Conservation (phyloP, 1,140 invertebrate genomes). For the Halesus radiatus region DNA sequence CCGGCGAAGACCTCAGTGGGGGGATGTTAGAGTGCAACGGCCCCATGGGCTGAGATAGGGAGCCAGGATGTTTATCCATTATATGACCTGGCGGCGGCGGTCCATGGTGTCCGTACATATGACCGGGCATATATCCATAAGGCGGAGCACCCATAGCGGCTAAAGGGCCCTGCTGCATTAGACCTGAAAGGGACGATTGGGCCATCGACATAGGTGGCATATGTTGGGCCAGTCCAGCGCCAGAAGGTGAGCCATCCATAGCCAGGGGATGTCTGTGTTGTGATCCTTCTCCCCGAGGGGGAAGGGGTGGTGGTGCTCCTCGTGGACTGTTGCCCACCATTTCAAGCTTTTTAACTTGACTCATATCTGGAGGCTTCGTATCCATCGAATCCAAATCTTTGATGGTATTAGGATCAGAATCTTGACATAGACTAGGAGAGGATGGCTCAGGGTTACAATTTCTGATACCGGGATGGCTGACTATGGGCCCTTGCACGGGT, state of each 20-base stretch:
- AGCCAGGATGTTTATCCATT: slow-evolving; percentile 64
- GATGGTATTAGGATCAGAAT: slow-evolving; percentile 35
- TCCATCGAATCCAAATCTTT: slow-evolving; percentile 45
- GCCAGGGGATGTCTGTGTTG: slow-evolving; percentile 64
- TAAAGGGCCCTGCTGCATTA: slow-evolving; percentile 71
- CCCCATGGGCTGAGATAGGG: slow-evolving; percentile 71
- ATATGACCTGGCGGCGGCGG: slow-evolving; percentile 60
- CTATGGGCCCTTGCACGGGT: slow-evolving; percentile 16
- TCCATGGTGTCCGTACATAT: slow-evolving; percentile 65
- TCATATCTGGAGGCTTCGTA: slow-evolving; percentile 14
- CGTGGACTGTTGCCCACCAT: slow-evolving; percentile 46
- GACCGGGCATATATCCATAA: slow-evolving; percentile 71
- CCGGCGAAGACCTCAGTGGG: slow-evolving; percentile 52
- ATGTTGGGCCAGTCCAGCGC: slow-evolving; percentile 61
- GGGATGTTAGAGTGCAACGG: slow-evolving; percentile 62
- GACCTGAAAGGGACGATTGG: slow-evolving; percentile 70
- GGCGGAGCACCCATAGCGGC: slow-evolving; percentile 71
- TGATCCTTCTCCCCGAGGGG: slow-evolving; percentile 63
- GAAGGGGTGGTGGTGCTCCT: slow-evolving; percentile 60
- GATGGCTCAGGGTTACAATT: slow-evolving; percentile 40
- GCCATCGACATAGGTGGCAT: slow-evolving; percentile 67
- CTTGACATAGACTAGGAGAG: slow-evolving; percentile 41
- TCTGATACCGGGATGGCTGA: slow-evolving; percentile 29
- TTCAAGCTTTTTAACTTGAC: slow-evolving; percentile 31
- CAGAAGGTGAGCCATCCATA: slow-evolving; percentile 65